These are phyloP conservation scores for Orthosia gothica DNA, from an alignment of 2,888 invertebrate genomes.

Conservation along the genomic window DNA sequence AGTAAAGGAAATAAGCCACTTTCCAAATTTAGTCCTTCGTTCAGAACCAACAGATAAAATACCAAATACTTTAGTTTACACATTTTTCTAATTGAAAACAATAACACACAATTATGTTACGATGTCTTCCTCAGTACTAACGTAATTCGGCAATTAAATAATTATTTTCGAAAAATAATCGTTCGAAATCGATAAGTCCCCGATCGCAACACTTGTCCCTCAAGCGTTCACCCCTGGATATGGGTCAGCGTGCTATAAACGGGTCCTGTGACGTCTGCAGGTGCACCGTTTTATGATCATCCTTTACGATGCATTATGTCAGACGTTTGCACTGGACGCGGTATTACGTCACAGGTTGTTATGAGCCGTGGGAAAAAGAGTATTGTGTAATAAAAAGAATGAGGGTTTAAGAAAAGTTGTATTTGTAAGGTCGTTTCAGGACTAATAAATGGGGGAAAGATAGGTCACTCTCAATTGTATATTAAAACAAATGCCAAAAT, in stretches of 20 bases:
- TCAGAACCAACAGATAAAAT: too few species aligned
- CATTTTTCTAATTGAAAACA: too few species aligned
- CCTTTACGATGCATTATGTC: conserved; percentile 56
- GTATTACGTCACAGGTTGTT: conserved; percentile 28
- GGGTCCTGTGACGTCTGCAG: conserved; percentile 77
- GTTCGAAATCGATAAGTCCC: conserved; percentile 34
- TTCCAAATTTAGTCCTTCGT: too few species aligned
- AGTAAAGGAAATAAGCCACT: too few species aligned
- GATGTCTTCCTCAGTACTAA: not conserved
- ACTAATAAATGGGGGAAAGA: not conserved
- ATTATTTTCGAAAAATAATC: conserved; percentile 2
- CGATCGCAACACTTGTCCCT: conserved; percentile 61
- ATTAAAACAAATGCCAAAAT: not conserved
- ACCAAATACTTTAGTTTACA: too few species aligned
- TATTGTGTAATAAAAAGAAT: not conserved
- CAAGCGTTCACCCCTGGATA: conserved; percentile 77
- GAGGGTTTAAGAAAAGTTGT: not conserved
- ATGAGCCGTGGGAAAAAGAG: conserved; percentile 11
- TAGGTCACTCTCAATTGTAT: not conserved
- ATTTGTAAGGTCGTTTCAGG: too few species aligned
- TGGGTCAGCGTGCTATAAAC: conserved; percentile 84
- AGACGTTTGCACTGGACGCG: conserved; percentile 5
- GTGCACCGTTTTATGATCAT: conserved; percentile 65
- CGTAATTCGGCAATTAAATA: not conserved
- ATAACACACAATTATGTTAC: too few species aligned